Percentiles rank a stretch among this genome's conserved stretches.
Evolutionary conservation across 2,797 vertebrate species (phyloP).

Genomic region (Oreochromis grahami): DNA sequence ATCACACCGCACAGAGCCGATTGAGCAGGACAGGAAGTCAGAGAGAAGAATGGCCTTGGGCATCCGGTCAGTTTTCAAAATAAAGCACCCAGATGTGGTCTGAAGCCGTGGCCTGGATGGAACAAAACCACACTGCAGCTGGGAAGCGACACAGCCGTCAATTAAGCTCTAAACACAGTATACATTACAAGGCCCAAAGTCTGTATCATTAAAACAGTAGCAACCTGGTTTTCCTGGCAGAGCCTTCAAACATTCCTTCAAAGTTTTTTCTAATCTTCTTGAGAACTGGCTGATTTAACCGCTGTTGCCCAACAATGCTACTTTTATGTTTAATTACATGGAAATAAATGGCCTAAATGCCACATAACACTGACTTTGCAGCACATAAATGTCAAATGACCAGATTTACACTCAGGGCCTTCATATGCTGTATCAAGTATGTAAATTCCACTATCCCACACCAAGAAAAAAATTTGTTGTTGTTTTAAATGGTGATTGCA

Average conservation of each 20-base stretch:
- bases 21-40: not conserved
- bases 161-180: not conserved
- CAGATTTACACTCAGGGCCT: not conserved
- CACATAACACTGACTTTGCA: not conserved
- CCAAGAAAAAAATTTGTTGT: not conserved
- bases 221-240: not conserved
- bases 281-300: not conserved
- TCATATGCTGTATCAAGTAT: not conserved
- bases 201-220: not conserved
- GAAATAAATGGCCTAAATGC: not conserved
- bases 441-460: not conserved
- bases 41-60: not conserved
- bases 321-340: not conserved
- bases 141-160: not conserved
- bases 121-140: not conserved
- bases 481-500: not conserved
- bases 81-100: not conserved
- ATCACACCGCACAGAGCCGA: not conserved
- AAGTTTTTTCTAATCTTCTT: not conserved
- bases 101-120: not conserved
- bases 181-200: not conserved
- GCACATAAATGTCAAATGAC: not conserved
- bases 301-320: not conserved
- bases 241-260: not conserved
- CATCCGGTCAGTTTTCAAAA: not conserved